Evolutionary conservation across 92 coral and sea anemone species (phyloP).

Genomic region (Siderastrea radians): DNA sequence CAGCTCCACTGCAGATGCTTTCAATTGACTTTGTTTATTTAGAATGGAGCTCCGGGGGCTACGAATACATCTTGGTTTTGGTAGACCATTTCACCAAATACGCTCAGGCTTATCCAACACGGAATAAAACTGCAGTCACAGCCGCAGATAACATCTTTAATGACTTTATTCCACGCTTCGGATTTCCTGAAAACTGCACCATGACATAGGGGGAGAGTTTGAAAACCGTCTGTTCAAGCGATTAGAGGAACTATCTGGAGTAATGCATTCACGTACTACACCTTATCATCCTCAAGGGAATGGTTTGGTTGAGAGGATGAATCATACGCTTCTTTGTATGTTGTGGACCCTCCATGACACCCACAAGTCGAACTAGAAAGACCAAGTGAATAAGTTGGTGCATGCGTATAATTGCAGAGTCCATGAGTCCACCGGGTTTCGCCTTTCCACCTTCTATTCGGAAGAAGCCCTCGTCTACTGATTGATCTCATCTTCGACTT

Average conservation of each 20-base stretch:
- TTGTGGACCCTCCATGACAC: constrained; percentile 21
- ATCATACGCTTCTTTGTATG: constrained; percentile 24
- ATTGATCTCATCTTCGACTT: constrained; percentile 20
- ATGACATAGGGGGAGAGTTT: constrained; percentile 33
- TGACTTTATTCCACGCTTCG: constrained; percentile 25
- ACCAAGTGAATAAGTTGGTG: constrained; percentile 21
- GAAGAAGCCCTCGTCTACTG: constrained; percentile 39
- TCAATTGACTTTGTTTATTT: constrained; percentile 28
- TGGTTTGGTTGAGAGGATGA: constrained; percentile 21
- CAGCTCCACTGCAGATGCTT: constrained; percentile 36
- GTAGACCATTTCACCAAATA: constrained; percentile 33
- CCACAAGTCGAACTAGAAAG: constrained; percentile 35
- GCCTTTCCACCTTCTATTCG: constrained; percentile 37
- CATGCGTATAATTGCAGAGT: constrained; percentile 37
- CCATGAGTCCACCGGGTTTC: constrained; percentile 18
- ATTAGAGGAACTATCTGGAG: constrained; percentile 27
- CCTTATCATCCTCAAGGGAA: constrained; percentile 23
- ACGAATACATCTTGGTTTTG: constrained; percentile 24
- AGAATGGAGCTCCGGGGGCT: not conserved
- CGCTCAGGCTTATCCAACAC: constrained; percentile 26
- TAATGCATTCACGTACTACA: constrained; percentile 18
- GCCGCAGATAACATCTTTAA: constrained; percentile 19
- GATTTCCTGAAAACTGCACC: constrained; percentile 36
- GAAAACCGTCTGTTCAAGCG: constrained; percentile 23
- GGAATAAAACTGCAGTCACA: constrained; percentile 29